These are phyloP conservation scores for Platerodrilus igneus DNA, from an alignment of 2,888 invertebrate genomes.

Conservation along the genomic window DNA sequence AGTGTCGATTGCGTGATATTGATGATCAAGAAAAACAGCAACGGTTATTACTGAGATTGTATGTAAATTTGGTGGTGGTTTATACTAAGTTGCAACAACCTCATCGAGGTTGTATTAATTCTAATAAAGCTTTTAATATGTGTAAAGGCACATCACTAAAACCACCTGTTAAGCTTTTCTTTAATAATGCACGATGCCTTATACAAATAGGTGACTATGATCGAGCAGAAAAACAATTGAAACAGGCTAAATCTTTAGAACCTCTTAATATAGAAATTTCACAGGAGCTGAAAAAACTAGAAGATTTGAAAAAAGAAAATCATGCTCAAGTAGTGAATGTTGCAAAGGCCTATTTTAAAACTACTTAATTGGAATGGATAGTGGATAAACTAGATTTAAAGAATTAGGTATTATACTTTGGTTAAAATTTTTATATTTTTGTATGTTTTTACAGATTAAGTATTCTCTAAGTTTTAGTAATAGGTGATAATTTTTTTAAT, in stretches of 20 bases:
- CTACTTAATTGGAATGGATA: too few relatives aligned
- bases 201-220: slow-evolving; percentile 57
- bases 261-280: slow-evolving; percentile 54
- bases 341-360: slow-evolving; percentile 41
- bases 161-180: slow-evolving; percentile 58
- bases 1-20: slow-evolving; percentile 59
- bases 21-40: slow-evolving; percentile 62
- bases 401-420: too few relatives aligned
- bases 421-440: too few relatives aligned
- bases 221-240: slow-evolving; percentile 54
- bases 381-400: too few relatives aligned
- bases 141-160: slow-evolving; percentile 51
- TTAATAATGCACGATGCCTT: slow-evolving; percentile 66
- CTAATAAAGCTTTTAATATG: slow-evolving; percentile 55
- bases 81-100: slow-evolving; percentile 61
- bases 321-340: slow-evolving; percentile 34
- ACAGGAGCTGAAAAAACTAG: slow-evolving; percentile 52
- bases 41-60: slow-evolving; percentile 60
- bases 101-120: slow-evolving; percentile 59
- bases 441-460: too few relatives aligned
- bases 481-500: too few relatives aligned
- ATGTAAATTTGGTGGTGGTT: slow-evolving; percentile 68
- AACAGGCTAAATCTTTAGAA: slow-evolving; percentile 52
- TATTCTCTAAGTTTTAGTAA: too few relatives aligned
- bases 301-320: slow-evolving; percentile 40